phyloP scores from a whole-genome alignment of 2,797 vertebrate genomes.

The Micropoecilia bifurca region DNA sequence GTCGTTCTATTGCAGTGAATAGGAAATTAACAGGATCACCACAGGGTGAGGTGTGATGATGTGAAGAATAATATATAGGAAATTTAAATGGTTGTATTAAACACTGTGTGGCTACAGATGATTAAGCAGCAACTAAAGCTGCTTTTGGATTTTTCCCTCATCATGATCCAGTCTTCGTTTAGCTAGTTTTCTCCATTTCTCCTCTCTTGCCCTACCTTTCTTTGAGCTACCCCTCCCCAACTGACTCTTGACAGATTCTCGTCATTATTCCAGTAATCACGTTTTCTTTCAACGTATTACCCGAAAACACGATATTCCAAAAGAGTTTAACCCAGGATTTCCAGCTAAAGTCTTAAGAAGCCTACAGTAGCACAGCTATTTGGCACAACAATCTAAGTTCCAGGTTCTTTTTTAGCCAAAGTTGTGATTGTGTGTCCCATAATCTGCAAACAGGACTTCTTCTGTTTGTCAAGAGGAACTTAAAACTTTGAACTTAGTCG shows the following conservation, averaged over 20 bases:
- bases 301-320: neutral
- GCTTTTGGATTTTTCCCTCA: neutral
- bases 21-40: neutral
- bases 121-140: neutral
- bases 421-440: neutral
- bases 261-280: neutral
- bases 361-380: neutral
- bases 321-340: neutral
- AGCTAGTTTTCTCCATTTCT: neutral
- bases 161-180: neutral
- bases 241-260: neutral
- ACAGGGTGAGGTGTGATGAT: slow-evolving; percentile 4
- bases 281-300: neutral
- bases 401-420: neutral
- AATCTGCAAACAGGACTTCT: neutral
- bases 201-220: neutral
- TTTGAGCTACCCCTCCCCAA: neutral
- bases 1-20: slow-evolving; percentile 2
- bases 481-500: neutral
- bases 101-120: neutral
- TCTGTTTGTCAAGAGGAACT: neutral
- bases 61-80: slow-evolving; percentile 11
- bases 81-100: slow-evolving; percentile 34
- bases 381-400: neutral
- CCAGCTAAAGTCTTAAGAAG: neutral